These are phyloP conservation scores for Colinus virginianus DNA, from an alignment of 2,113 vertebrate species.

Conservation along the genomic window DNA sequence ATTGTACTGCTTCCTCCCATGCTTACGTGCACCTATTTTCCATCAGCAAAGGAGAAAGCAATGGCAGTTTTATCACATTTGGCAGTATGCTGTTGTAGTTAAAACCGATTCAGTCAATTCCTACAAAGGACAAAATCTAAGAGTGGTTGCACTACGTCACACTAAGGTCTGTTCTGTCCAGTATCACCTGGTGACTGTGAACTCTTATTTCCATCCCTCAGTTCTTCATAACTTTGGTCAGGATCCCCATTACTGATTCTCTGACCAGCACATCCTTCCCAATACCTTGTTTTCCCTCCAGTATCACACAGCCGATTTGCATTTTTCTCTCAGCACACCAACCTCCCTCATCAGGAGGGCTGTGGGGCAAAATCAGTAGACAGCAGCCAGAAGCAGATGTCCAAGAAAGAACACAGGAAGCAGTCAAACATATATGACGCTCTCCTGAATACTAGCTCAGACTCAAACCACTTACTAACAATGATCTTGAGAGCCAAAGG, in stretches of 20 bases:
- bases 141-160: fast-evolving
- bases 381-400: neutral
- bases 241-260: neutral
- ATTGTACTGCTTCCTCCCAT: neutral
- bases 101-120: neutral
- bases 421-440: neutral
- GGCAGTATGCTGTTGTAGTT: neutral
- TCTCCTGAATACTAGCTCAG: neutral
- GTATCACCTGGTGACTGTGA: neutral
- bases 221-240: neutral
- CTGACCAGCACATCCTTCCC: neutral
- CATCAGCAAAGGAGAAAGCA: neutral
- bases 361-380: neutral
- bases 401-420: neutral
- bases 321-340: neutral
- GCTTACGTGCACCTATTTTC: neutral
- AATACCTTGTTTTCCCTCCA: neutral
- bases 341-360: neutral
- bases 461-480: neutral
- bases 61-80: neutral
- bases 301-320: neutral
- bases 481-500: neutral
- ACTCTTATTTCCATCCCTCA: neutral
- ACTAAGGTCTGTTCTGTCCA: neutral
- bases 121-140: neutral